Base-by-base conservation (phyloP, 92 coral and sea anemone genomes). In the Paramuricea clavata region DNA sequence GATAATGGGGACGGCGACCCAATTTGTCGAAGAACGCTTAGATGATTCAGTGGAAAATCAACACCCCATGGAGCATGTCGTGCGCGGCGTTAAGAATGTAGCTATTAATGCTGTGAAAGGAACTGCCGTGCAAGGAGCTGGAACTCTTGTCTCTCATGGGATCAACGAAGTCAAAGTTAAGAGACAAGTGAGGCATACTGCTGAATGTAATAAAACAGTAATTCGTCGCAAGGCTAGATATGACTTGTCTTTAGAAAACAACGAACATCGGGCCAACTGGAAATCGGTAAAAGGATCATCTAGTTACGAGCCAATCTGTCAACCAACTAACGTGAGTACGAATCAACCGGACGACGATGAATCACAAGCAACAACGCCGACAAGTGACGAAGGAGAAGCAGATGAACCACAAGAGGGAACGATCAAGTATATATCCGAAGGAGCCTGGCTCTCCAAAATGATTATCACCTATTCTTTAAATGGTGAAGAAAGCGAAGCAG, bases 11-110 rank as follows among this genome's bases (percentile, higher is more conserved):
- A 39, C 88, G 3, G 80, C 61, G 25, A 32, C 82, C 36, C 76
- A 82, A 15, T 76, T 90, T 73, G 0, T 47, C 19, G 91, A 90
- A 54, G 93, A 90, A 39, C 83, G 93, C 3, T 16, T 90, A 34
- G 91, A 90, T 44, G 89, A 90, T 67, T 82, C 93, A 2, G 81
- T 75, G 65, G 89, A 90, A 49, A 87, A 90, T 60, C 91, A 57
- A 82, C 80, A 74, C 28, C 91, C 81, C 2, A 17, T 3, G 34
- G 52, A 81, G 0, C 93, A 90, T 67, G n/a, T 74, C 25, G 39
- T 3, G 49, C 21, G 36, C 2, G 93, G 78, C 22, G 23, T 26
- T 22, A 2, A 2, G 32, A 26, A 60, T 60, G 12, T 60, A 10
- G 68, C 68, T 60, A 21, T 31, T 7, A 26, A 11, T 22, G 32